Percentiles rank a stretch among this genome's conserved stretches.
Evolutionary conservation across 64 coral and sea anemone species (phyloP).

Genomic region (Cladopsammia gracilis): DNA sequence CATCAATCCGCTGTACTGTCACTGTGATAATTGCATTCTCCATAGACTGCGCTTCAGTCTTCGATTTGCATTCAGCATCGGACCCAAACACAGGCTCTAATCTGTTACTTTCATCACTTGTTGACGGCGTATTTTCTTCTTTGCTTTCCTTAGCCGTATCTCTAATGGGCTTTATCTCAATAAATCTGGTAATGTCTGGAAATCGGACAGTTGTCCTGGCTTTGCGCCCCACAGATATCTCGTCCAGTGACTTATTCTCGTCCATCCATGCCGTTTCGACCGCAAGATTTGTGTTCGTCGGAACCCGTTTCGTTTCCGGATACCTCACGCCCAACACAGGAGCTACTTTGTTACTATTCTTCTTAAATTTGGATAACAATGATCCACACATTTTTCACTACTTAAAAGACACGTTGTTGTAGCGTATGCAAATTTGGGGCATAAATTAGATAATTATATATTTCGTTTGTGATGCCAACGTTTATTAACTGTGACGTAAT

Average conservation of each 20-base stretch:
- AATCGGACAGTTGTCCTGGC: not conserved
- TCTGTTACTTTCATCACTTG: too few relatives aligned
- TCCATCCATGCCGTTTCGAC: not conserved
- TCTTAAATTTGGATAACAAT: conserved; percentile 7
- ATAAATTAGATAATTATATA: not conserved
- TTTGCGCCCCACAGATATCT: not conserved
- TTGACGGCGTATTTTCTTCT: too few relatives aligned
- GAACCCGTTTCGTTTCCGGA: not conserved
- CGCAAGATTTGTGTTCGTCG: not conserved
- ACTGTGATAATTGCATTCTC: too few relatives aligned
- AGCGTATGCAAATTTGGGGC: not conserved
- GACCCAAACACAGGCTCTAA: not conserved
- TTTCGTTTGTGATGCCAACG: not conserved
- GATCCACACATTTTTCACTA: conserved; percentile 1
- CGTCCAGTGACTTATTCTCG: not conserved
- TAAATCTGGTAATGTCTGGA: not conserved
- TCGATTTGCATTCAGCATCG: not conserved
- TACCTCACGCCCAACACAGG: not conserved
- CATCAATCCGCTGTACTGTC: not conserved
- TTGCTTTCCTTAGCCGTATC: too few relatives aligned
- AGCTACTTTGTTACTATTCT: not conserved
- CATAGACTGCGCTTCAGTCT: not conserved
- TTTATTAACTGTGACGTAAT: not conserved
- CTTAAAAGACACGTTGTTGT: not conserved
- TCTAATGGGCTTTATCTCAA: too few relatives aligned